Base-by-base conservation (phyloP, 2,888 invertebrate genomes). In the Dryomyza anilis region DNA sequence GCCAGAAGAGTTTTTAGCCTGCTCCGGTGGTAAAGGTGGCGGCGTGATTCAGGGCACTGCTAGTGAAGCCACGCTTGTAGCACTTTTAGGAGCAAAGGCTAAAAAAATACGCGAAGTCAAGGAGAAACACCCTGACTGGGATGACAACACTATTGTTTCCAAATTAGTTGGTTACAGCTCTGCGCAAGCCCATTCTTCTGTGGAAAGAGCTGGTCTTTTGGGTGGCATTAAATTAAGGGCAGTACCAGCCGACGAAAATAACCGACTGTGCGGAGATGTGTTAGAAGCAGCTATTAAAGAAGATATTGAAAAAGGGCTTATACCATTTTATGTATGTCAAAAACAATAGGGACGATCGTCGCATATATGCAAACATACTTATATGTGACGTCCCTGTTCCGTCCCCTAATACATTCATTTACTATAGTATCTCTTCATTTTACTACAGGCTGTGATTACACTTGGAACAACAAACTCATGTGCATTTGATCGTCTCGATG, bases 401-500 rank as follows among this genome's bases (percentile, higher is more conserved):
- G n/a, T n/a, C n/a, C n/a, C n/a, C n/a, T n/a, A n/a, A n/a, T n/a
- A n/a, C n/a, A n/a, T n/a, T n/a, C 7, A 30, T 43, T 43, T 57
- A 4, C 25, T n/a, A 25, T 4, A 29, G 8, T 23, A 1, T 14
- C 1, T 30, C 2, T n/a, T 39, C 48, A 61, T 60, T 66, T 65
- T 52, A 68, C 76, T 76, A 21, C 76, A 93, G 93, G 89, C 87
- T 56, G 93, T 94, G 1, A 92, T 91, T 3, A 98, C 98, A 0
- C 85, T 98, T 66, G 98, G 98, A 4, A 97, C 98, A 1, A 99
- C 98, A 0, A 92, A 92, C n/a, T 94, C 95, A 0, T 97, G 97
- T 79, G 92, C 96, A 0, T 99, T 98, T 78, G 98, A 98, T 83
- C 87, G 88, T 61, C 79, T 98, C 43, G 89, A 91, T 36, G 96